Percentiles rank a stretch among this genome's conserved stretches.
Conservation (phyloP, 2,888 invertebrate species). For the Macropis europaea region DNA sequence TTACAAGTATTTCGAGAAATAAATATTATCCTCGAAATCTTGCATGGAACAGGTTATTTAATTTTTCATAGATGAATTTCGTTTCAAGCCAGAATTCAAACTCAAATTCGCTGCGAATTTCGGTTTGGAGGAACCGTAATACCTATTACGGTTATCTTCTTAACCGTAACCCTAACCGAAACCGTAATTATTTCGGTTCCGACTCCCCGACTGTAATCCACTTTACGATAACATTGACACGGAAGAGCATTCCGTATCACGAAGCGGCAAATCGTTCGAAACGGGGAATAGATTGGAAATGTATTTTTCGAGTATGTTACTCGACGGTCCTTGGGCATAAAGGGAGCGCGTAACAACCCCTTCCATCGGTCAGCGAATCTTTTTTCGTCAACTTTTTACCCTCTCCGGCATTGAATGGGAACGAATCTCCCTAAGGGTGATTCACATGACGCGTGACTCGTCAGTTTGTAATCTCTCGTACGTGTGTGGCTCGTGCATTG, state of each 20-base stretch:
- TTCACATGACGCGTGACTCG: slow-evolving; percentile 56
- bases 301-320: slow-evolving; percentile 1
- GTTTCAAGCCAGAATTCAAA: no score
- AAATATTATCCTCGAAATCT: no score
- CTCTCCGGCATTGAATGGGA: slow-evolving; percentile 50
- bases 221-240: no score
- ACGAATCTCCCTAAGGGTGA: slow-evolving; percentile 61
- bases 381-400: slow-evolving; percentile 54
- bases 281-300: background rate
- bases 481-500: slow-evolving; percentile 5
- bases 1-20: no score
- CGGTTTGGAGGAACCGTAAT: no score
- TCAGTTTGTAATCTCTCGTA: slow-evolving; percentile 27
- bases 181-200: no score
- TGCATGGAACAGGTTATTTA: no score
- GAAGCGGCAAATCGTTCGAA: background rate
- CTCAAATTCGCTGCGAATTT: no score
- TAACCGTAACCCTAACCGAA: no score
- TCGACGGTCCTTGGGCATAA: background rate
- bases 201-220: no score
- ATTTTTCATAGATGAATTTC: no score
- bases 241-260: background rate
- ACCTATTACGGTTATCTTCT: no score
- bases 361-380: slow-evolving; percentile 43
- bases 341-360: slow-evolving; percentile 36